phyloP scores from a whole-genome alignment of 1,140 invertebrate genomes.

The Drosophila elegans region DNA sequence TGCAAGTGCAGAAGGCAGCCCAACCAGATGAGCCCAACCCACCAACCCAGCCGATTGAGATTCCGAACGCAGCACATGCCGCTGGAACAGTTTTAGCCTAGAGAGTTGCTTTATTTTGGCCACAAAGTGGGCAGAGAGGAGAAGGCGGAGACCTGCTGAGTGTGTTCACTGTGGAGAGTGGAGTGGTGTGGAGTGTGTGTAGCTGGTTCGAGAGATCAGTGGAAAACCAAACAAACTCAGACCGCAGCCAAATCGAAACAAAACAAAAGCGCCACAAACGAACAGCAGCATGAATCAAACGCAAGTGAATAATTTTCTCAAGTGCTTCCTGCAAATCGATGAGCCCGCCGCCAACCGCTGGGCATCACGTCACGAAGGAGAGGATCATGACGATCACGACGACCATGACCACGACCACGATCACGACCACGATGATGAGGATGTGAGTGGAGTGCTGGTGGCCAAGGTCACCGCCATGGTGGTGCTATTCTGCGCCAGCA shows the following conservation, averaged over 20 bases:
- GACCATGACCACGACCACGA: constrained; percentile 75
- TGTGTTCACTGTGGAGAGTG: not conserved
- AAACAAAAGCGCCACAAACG: constrained; percentile 32
- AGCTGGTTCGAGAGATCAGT: constrained; percentile 29
- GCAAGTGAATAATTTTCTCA: constrained; percentile 78
- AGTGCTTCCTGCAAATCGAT: constrained; percentile 82
- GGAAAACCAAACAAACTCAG: constrained; percentile 38
- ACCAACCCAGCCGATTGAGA: constrained; percentile 34
- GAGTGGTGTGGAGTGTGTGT: not conserved
- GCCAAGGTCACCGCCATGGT: constrained; percentile 91
- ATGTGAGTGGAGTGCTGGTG: constrained; percentile 83
- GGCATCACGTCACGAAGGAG: constrained; percentile 50
- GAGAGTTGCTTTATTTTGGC: constrained; percentile 17
- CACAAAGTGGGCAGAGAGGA: constrained; percentile 11
- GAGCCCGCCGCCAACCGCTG: constrained; percentile 65
- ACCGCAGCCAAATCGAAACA: constrained; percentile 18
- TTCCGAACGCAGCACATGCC: constrained; percentile 38
- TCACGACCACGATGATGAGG: constrained; percentile 66
- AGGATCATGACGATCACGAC: constrained; percentile 78
- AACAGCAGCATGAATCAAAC: constrained; percentile 78
- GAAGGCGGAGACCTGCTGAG: not conserved
- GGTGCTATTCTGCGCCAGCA: constrained; percentile 88
- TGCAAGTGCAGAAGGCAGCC: constrained; percentile 31
- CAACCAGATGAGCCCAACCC: constrained; percentile 33
- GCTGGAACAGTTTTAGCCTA: constrained; percentile 39